A percentile compares a stretch with the other conserved stretches of the same genome.
phyloP scores from a whole-genome alignment of 2,888 invertebrate species.

The Zygothrica quintamaculata region DNA sequence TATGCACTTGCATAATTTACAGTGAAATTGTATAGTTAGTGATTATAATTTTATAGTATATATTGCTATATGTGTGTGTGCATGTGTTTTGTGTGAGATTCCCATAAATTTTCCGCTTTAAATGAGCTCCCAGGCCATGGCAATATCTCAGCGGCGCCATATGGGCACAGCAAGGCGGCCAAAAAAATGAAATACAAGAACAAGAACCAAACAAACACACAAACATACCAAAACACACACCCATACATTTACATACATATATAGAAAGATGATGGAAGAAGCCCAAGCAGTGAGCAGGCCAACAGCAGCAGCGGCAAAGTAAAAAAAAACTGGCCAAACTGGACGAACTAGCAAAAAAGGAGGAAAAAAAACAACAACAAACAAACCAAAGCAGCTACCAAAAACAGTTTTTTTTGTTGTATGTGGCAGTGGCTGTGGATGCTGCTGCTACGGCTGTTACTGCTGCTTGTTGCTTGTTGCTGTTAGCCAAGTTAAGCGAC shows the following conservation, averaged over 20 bases:
- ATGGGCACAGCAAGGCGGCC: conserved; percentile 54
- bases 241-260: conserved; percentile 17
- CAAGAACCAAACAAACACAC: conserved; percentile 62
- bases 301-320: conserved; percentile 25
- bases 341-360: conserved; percentile 52
- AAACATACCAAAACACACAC: conserved; percentile 15
- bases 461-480: conserved; percentile 18
- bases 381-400: conserved; percentile 38
- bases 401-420: conserved; percentile 49
- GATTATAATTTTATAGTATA: conserved; percentile 26
- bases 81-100: conserved; percentile 4
- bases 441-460: conserved; percentile 33
- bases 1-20: conserved; percentile 70
- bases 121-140: conserved; percentile 44
- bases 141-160: conserved; percentile 72
- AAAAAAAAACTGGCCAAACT: conserved; percentile 65
- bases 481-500: conserved; percentile 48
- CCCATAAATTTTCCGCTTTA: conserved; percentile 72
- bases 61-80: background rate
- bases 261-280: conserved; percentile 59
- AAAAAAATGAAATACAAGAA: conserved; percentile 72
- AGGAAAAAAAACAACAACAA: conserved; percentile 17
- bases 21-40: conserved; percentile 61
- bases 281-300: conserved; percentile 46
- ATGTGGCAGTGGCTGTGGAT: conserved; percentile 30